Conservation (phyloP, 2,113 vertebrate species). For the Blennius ocellaris region DNA sequence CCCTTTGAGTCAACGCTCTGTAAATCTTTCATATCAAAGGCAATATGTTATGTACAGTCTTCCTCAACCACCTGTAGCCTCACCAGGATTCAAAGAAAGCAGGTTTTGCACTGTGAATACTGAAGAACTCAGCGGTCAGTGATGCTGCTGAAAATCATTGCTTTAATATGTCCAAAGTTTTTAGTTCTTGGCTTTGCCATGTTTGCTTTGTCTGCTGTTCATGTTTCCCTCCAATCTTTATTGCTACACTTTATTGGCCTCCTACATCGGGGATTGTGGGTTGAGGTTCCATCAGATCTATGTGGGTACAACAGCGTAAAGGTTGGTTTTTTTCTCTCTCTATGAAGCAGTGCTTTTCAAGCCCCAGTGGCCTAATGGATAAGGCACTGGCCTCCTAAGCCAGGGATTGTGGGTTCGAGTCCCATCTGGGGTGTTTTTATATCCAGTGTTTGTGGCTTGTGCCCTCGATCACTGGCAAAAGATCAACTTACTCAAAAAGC, state of each 20-base stretch:
- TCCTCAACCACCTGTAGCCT: too few species aligned
- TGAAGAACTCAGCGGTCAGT: background rate
- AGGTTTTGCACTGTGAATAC: background rate
- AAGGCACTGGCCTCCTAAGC: constrained; percentile 72
- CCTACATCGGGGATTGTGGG: too few species aligned
- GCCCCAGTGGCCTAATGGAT: constrained; percentile 77
- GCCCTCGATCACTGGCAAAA: too few species aligned
- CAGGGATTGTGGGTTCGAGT: constrained; percentile 59
- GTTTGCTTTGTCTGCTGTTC: background rate
- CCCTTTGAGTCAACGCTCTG: too few species aligned
- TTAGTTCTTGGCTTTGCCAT: background rate
- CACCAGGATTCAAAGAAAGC: too few species aligned
- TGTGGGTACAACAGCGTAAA: too few species aligned
- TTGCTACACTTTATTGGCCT: background rate
- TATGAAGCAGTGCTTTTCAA: background rate
- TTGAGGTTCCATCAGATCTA: too few species aligned
- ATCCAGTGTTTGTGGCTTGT: too few species aligned
- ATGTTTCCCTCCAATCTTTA: background rate
- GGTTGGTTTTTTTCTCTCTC: too few species aligned
- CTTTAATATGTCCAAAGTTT: background rate
- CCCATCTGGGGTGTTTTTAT: constrained; percentile 43
- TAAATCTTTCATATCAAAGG: too few species aligned
- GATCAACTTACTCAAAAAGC: too few species aligned
- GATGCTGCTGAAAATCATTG: background rate
- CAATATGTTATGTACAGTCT: too few species aligned